phyloP scores from a whole-genome alignment of 2,113 vertebrate genomes.

The Oncorhynchus tshawytscha region DNA sequence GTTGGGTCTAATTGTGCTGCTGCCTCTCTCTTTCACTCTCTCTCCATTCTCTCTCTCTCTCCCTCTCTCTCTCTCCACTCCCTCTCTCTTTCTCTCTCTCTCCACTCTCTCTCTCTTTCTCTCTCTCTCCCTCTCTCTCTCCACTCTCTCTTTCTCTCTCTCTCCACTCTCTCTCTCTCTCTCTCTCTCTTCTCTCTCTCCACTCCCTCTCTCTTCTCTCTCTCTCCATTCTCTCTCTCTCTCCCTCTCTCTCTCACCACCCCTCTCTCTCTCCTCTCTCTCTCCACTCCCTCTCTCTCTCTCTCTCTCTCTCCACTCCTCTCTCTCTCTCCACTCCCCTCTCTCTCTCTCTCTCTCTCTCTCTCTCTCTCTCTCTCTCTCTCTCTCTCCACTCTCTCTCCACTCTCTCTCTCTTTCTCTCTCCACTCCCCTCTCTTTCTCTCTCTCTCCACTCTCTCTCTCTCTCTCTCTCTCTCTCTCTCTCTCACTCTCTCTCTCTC shows the following conservation, averaged over 20 bases:
- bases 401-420: no score
- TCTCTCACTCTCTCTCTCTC: not conserved
- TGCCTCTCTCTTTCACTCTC: no score
- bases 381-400: not conserved
- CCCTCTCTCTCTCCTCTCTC: not conserved
- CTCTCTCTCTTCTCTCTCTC: not conserved
- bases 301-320: not conserved
- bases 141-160: not conserved
- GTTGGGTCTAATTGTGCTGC: no score
- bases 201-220: slow-evolving; percentile 1
- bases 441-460: not conserved
- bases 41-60: no score
- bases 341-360: not conserved
- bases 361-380: not conserved
- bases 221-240: not conserved
- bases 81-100: not conserved
- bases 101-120: not conserved
- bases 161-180: not conserved
- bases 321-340: no score
- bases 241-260: no score
- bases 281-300: not conserved
- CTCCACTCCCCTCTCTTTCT: not conserved
- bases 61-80: no score
- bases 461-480: not conserved
- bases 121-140: not conserved